A percentile compares a stretch with the other conserved stretches of the same genome.
Evolutionary conservation across 2,888 invertebrate genomes (phyloP).

Genomic region (Orthosia gracilis): DNA sequence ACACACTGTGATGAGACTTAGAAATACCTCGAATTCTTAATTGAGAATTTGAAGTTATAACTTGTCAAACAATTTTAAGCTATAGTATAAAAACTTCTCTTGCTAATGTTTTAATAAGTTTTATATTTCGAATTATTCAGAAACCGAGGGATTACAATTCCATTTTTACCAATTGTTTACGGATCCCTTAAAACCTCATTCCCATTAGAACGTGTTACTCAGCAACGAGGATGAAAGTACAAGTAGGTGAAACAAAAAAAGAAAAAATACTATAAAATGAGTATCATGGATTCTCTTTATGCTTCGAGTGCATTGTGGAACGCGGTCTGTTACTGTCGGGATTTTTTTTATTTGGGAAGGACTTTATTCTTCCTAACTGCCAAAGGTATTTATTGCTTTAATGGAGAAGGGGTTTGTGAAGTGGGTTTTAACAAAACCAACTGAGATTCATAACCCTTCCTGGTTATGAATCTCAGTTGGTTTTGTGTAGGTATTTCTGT

Average conservation of each 20-base stretch:
- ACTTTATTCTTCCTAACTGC: not conserved
- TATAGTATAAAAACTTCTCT: too few relatives aligned
- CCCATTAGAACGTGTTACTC: slow-evolving; percentile 31
- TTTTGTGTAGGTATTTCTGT: not conserved
- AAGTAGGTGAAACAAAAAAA: slow-evolving; percentile 3
- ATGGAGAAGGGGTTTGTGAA: not conserved
- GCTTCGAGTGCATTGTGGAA: slow-evolving; percentile 35
- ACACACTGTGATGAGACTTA: too few relatives aligned
- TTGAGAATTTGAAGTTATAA: too few relatives aligned
- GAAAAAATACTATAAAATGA: slow-evolving; percentile 18
- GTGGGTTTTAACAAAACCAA: too few relatives aligned
- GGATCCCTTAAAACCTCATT: slow-evolving; percentile 1
- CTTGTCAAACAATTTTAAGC: too few relatives aligned
- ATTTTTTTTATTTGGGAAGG: slow-evolving; percentile 12
- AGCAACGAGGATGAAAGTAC: slow-evolving; percentile 38
- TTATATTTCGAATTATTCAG: not conserved
- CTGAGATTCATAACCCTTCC: too few relatives aligned
- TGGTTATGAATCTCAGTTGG: not conserved
- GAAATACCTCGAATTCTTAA: too few relatives aligned
- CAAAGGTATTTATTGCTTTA: not conserved
- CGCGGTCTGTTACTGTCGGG: not conserved
- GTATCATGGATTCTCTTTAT: slow-evolving; percentile 24
- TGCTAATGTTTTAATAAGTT: too few relatives aligned
- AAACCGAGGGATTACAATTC: not conserved
- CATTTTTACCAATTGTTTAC: not conserved